Evolutionary conservation across 2,113 vertebrate species (phyloP), one percentile per base, ranked within the genome.

Genomic region (Trinectes maculatus): DNA sequence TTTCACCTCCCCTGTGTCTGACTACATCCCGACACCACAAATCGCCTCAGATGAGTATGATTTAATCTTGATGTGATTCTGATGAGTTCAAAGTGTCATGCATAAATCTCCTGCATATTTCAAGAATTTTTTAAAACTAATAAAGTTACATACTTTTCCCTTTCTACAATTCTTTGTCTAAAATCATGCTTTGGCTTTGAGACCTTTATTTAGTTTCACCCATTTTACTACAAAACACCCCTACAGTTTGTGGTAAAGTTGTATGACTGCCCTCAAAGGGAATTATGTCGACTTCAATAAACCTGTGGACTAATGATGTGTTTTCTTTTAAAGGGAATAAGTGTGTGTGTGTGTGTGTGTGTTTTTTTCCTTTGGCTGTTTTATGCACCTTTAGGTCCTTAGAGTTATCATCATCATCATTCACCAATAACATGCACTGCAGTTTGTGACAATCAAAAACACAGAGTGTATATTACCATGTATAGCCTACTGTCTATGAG

Each of bases 341-440:
- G 37, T 31, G 21, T 55, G n/a, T n/a, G n/a, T n/a, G n/a, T n/a
- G n/a, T n/a, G n/a, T n/a, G n/a, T n/a, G n/a, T n/a, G n/a, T n/a
- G n/a, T n/a, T n/a, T 77, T 72, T 74, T 61, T 52, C 73, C 88
- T 89, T 91, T 89, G 86, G 88, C 85, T 81, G 53, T 71, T 89
- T 70, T 77, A 70, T 68, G 71, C 71, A 82, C 59, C 40, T 4
- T 80, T 76, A 86, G 69, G 82, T 91, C 86, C 85, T 83, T 80
- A 63, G 57, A 80, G 70, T 74, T 22, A 74, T 42, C 28, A 70
- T 74, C 25, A 74, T 42, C 28, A 58, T 59, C 59, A 77, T 44
- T 79, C 56, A 75, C 60, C 48, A 59, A 62, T 59, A 80, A 59
- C 84, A 85, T 88, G 86, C 82, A 80, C 63, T 82, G 80, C 80